Percentiles rank a stretch among this genome's conserved stretches.
These are phyloP conservation scores for Pyxicephalus adspersus DNA, from an alignment of 2,113 vertebrate genomes.

Conservation along the genomic window DNA sequence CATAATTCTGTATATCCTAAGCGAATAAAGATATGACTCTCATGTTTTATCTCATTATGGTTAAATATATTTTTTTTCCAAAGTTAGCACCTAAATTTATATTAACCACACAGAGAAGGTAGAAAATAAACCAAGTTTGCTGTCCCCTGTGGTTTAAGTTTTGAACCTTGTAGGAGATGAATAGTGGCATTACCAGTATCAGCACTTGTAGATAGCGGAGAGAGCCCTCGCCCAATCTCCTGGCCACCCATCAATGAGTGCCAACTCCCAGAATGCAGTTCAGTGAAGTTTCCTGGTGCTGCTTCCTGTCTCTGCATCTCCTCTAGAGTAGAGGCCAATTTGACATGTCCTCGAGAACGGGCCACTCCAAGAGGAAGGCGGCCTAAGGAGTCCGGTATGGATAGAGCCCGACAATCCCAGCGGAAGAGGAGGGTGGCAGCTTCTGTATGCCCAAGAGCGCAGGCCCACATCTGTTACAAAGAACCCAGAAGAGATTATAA, in stretches of 20 bases:
- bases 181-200: conserved; percentile 78
- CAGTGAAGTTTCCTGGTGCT: neutral
- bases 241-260: conserved; percentile 32
- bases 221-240: conserved; percentile 60
- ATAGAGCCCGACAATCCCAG: conserved; percentile 80
- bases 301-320: conserved; percentile 76
- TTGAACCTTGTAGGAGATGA: neutral
- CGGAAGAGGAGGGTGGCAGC: conserved; percentile 82
- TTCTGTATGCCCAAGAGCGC: conserved; percentile 84
- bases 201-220: conserved; percentile 79
- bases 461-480: conserved; percentile 84
- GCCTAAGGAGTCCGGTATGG: conserved; percentile 86
- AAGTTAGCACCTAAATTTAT: too few relatives aligned
- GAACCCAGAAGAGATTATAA: neutral
- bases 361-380: conserved; percentile 85
- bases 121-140: neutral
- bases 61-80: too few relatives aligned
- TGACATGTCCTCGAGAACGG: conserved; percentile 82
- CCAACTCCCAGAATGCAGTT: neutral
- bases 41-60: too few relatives aligned
- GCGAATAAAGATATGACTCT: too few relatives aligned
- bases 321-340: conserved; percentile 80
- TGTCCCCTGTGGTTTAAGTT: neutral
- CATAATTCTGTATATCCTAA: too few relatives aligned
- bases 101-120: too few relatives aligned